Evolutionary conservation across 1,140 invertebrate species (phyloP), one percentile per base, ranked within the genome.

Genomic region (Bombus ignitus): DNA sequence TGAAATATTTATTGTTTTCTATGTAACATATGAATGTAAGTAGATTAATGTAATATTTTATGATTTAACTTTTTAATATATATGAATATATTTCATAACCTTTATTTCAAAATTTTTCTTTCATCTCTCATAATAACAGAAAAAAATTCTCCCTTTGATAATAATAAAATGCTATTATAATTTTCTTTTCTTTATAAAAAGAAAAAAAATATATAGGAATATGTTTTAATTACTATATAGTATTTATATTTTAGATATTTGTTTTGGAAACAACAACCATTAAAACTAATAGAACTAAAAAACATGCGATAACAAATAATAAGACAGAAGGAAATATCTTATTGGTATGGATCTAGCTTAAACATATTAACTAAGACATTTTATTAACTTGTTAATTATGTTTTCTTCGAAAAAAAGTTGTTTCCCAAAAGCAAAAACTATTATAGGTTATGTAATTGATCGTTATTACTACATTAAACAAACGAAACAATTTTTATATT

Each of bases 361-460:
- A 35, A 18, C 25, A 13, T 22, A 74, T 25, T 22, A 12, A 22
- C 3, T 62, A 10, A 76, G 6, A 10, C 28, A 39, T 13, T 37
- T 59, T n/a, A 57, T 0, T 10, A 28, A 35, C 3, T 3, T 13
- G 12, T 71, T 66, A 22, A 59, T 68, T 62, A 92, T 91, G 88
- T 65, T 87, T 28, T 88, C 42, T 35, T 77, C 15, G 4, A 90
- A 87, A 62, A 13, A 81, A 35, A 73, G 32, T 59, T 39, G 9
- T n/a, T 42, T 70, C 37, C 4, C 85, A 12, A 87, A 78, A 39
- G 1, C 76, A 13, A 85, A 78, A 15, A 85, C 15, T 4, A 5
- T 85, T 3, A 12, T 73, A 65, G 71, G 81, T 77, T 85, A 81
- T 79, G 0, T 84, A 42, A 70, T 66, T 2, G 13, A 73, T 18